These are phyloP conservation scores for Scaptomyza reducta DNA, from an alignment of 2,888 invertebrate genomes.

Conservation along the genomic window DNA sequence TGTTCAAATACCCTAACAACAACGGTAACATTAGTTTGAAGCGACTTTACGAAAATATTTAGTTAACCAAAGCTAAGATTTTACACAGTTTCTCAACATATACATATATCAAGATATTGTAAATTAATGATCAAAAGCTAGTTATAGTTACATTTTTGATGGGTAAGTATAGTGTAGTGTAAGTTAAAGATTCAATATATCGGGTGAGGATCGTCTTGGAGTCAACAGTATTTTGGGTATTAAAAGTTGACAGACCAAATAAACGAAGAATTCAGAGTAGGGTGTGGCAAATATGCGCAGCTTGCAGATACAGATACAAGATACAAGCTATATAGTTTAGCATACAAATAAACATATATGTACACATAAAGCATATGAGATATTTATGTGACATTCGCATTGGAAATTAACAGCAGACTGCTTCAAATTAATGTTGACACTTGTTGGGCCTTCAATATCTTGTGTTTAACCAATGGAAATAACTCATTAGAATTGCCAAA, in stretches of 20 bases:
- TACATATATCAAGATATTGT: neutral
- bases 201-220: conserved; percentile 19
- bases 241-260: conserved; percentile 68
- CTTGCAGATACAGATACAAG: conserved; percentile 46
- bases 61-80: neutral
- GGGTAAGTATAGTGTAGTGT: conserved; percentile 7
- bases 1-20: conserved; percentile 35
- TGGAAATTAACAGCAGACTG: conserved; percentile 65
- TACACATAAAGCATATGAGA: conserved; percentile 51
- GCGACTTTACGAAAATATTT: no score
- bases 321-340: conserved; percentile 43
- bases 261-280: conserved; percentile 60
- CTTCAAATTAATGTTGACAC: conserved; percentile 76
- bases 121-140: neutral
- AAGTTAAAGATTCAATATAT: conserved; percentile 13
- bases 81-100: no score
- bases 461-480: conserved; percentile 36
- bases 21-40: neutral
- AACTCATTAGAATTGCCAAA: conserved; percentile 63
- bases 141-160: neutral
- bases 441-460: conserved; percentile 59
- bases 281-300: conserved; percentile 66
- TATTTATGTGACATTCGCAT: conserved; percentile 70
- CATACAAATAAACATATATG: conserved; percentile 16
- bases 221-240: conserved; percentile 67